Evolutionary conservation across 2,888 invertebrate genomes (phyloP).

Genomic region (Phragmatobia fuliginosa): DNA sequence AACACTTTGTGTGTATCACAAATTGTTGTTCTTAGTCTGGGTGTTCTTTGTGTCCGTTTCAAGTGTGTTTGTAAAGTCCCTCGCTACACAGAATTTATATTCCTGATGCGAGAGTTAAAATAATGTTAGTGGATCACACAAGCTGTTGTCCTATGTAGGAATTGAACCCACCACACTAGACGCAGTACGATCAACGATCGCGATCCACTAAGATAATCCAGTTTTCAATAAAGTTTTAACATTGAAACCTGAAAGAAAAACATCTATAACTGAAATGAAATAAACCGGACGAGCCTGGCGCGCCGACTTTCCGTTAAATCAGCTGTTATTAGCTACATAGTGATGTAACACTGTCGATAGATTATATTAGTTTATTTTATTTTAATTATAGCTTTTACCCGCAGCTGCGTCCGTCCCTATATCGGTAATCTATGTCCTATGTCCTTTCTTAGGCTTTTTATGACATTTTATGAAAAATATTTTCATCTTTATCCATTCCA

Average conservation of each 20-base stretch:
- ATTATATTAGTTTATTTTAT: background rate
- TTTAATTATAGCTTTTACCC: background rate
- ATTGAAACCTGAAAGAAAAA: background rate
- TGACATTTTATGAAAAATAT: too few relatives aligned
- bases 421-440: too few relatives aligned
- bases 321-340: slow-evolving; percentile 47
- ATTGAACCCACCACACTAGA: background rate
- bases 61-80: too few relatives aligned
- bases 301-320: slow-evolving; percentile 46
- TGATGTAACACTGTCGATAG: slow-evolving; percentile 40
- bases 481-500: too few relatives aligned
- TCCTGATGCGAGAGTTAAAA: background rate
- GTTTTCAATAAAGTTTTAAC: background rate
- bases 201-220: background rate
- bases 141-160: background rate
- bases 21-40: too few relatives aligned
- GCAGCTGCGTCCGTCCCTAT: background rate
- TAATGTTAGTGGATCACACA: background rate
- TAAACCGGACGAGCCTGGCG: slow-evolving; percentile 38
- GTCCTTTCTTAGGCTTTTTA: too few relatives aligned
- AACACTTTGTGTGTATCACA: too few relatives aligned
- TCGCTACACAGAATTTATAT: too few relatives aligned
- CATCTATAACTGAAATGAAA: background rate
- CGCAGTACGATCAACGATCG: too few relatives aligned
- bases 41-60: too few relatives aligned